These are phyloP conservation scores for Diploptera punctata DNA, from an alignment of 2,888 invertebrate genomes.

Conservation along the genomic window DNA sequence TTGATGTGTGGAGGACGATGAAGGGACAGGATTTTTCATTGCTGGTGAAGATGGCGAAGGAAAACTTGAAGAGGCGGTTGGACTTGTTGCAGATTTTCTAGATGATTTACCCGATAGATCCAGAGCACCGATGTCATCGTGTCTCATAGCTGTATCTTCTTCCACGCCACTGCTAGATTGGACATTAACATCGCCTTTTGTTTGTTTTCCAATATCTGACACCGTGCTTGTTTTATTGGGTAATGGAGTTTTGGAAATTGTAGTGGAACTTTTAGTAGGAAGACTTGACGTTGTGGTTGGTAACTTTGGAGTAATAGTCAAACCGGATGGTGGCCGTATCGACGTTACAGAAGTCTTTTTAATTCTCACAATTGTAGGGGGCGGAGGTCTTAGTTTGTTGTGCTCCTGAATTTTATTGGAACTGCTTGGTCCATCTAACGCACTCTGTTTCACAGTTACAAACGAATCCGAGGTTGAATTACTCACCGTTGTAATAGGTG, in stretches of 20 bases:
- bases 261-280: not conserved
- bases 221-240: not conserved
- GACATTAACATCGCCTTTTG: not conserved
- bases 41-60: not conserved
- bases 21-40: not conserved
- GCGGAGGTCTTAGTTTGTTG: conserved; percentile 59
- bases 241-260: not conserved
- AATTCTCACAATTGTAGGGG: conserved; percentile 60
- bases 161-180: not conserved
- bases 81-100: conserved; percentile 37
- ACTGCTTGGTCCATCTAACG: too few species aligned
- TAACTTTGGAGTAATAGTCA: conserved; percentile 46
- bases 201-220: not conserved
- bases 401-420: conserved; percentile 48
- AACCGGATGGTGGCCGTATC: conserved; percentile 45
- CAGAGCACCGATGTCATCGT: conserved; percentile 61
- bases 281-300: conserved; percentile 47
- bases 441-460: not conserved
- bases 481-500: conserved; percentile 31
- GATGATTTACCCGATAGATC: conserved; percentile 60
- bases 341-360: conserved; percentile 53
- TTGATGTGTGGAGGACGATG: conserved; percentile 31
- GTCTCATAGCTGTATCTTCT: conserved; percentile 48
- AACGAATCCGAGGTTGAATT: not conserved
- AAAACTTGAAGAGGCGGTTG: not conserved